phyloP scores from a whole-genome alignment of 2,113 vertebrate genomes.

The Rhinoptilus africanus region DNA sequence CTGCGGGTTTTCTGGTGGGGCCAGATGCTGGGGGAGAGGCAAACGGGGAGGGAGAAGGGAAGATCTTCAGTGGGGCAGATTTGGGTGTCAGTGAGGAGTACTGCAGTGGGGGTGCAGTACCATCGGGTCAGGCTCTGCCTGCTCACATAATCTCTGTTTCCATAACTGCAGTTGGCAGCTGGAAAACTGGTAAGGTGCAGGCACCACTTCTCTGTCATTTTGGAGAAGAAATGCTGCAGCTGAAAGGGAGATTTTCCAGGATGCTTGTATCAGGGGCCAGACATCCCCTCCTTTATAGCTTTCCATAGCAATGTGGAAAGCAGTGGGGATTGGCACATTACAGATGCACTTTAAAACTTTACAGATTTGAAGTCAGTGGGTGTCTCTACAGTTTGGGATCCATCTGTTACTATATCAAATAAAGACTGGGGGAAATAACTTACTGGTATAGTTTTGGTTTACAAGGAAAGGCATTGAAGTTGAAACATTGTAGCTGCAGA shows the following conservation, averaged over 20 bases:
- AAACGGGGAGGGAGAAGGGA: neutral
- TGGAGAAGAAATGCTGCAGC: neutral
- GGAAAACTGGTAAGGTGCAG: neutral
- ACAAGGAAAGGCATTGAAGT: neutral
- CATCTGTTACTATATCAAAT: slow-evolving; percentile 38
- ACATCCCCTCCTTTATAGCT: neutral
- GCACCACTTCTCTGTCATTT: neutral
- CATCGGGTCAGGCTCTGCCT: neutral
- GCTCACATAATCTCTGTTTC: neutral
- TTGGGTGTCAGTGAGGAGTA: neutral
- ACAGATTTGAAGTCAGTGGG: slow-evolving; percentile 39
- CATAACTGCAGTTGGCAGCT: neutral
- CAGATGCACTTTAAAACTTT: slow-evolving; percentile 40
- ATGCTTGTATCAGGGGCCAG: neutral
- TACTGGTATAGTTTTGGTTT: neutral
- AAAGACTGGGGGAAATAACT: neutral
- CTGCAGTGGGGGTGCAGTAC: neutral
- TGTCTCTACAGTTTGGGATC: slow-evolving; percentile 19
- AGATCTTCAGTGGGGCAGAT: neutral
- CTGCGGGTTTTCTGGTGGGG: neutral
- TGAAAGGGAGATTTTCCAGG: neutral
- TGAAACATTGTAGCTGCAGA: neutral
- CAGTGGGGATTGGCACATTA: neutral
- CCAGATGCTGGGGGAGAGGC: neutral
- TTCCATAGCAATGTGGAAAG: neutral